Percentiles rank a stretch among this genome's conserved stretches.
Conservation (phyloP, 2,113 vertebrate genomes). For the Oncorhynchus tshawytscha region DNA sequence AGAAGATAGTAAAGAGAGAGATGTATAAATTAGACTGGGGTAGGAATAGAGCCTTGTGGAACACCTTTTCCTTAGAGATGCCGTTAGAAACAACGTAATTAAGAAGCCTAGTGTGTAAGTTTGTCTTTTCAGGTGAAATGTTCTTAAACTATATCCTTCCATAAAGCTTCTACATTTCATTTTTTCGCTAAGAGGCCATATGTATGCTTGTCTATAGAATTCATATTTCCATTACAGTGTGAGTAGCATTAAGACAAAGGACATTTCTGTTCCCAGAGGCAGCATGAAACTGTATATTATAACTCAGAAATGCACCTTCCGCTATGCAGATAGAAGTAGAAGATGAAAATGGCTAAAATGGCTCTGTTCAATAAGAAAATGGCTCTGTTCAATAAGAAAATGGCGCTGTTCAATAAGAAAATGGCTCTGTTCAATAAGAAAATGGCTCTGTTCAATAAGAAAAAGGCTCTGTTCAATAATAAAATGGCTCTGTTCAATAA, state of each 20-base stretch:
- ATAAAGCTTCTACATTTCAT: not conserved
- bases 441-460: too few species aligned
- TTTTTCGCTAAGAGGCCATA: too few species aligned
- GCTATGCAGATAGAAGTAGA: not conserved
- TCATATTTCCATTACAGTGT: not conserved
- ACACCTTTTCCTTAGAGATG: not conserved
- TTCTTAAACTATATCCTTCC: not conserved
- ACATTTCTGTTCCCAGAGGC: too few species aligned
- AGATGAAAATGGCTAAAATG: not conserved
- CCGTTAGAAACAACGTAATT: not conserved
- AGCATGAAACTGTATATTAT: not conserved
- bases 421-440: too few species aligned
- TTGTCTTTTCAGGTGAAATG: not conserved
- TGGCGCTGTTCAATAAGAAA: too few species aligned
- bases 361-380: not conserved
- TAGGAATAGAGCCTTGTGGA: not conserved
- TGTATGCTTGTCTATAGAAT: not conserved
- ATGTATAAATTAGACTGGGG: not conserved
- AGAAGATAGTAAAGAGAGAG: not conserved
- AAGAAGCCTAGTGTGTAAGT: not conserved
- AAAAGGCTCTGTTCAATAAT: too few species aligned
- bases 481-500: too few species aligned
- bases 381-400: too few species aligned
- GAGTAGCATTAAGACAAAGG: too few species aligned
- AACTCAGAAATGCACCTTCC: not conserved